Evolutionary conservation across 2,113 vertebrate species (phyloP), one percentile per base, ranked within the genome.

Genomic region (Rhabdomys dilectus): DNA sequence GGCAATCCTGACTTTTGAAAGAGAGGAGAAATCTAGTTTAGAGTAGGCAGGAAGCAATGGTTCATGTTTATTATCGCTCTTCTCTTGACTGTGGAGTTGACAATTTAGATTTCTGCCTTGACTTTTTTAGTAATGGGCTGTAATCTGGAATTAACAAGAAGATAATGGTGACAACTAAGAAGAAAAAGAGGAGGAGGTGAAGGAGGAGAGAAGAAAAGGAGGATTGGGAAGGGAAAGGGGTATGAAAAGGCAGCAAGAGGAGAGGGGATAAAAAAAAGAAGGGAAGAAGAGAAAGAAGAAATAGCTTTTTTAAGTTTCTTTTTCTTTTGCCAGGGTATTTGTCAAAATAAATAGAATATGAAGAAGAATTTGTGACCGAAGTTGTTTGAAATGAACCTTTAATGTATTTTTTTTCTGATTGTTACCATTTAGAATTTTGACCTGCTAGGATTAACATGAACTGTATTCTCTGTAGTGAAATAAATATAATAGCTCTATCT

Each of bases 381-480:
- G 53, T 86, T 7, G 6, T n/a, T 95, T 29, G 45, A 84, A 73
- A 70, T 45, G 22, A 39, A 7, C 36, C 17, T 36, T 36, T 3
- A 56, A 26, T 29, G 6, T 15, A 88, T 51, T 91, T 81, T 24
- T 62, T 24, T 2, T n/a, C 22, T 93, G 34, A 58, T 90, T 70
- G 76, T 77, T 92, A 66, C 58, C 78, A 36, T 48, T 95, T 72
- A 78, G 7, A 31, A 77, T 42, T 89, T 88, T 26, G 75, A 82
- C 80, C 26, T 15, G 3, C 82, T 21, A 75, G 62, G 86, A 21
- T 15, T 3, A 89, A 56, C 89, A 72, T 22, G n/a, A 84, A 11
- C 36, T 36, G 8, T 31, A 75, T 53, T 24, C 9, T 73, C 26
- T 68, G 7, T 17, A 10, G 22, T 53, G 24, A 86, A 31, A 76